phyloP scores from a whole-genome alignment of 2,888 invertebrate genomes.

The Dolomedes plantarius region DNA sequence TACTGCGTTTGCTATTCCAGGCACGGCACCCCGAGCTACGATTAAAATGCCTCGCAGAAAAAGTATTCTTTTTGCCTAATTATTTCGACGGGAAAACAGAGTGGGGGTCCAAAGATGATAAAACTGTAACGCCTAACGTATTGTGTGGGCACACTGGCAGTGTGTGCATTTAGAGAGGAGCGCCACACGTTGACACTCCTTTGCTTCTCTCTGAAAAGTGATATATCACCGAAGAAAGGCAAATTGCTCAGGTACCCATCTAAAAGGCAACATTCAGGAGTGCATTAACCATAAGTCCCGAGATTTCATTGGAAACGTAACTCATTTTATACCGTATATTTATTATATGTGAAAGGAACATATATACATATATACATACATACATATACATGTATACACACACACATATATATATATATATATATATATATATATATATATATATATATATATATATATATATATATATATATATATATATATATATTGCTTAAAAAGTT shows the following conservation, averaged over 20 bases:
- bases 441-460: no score
- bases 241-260: neutral
- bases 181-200: neutral
- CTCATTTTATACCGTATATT: no score
- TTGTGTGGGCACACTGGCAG: neutral
- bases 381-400: no score
- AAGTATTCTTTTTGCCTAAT: neutral
- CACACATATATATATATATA: no score
- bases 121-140: slow-evolving; percentile 3
- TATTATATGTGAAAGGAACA: no score
- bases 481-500: no score
- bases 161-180: neutral
- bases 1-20: slow-evolving; percentile 31
- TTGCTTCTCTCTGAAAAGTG: neutral
- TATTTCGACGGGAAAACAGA: neutral
- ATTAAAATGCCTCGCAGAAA: slow-evolving; percentile 42
- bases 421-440: no score
- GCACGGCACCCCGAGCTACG: slow-evolving; percentile 16
- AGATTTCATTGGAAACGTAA: no score
- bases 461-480: no score
- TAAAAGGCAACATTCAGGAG: no score
- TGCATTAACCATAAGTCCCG: no score
- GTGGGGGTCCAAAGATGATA: neutral
- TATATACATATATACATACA: no score
- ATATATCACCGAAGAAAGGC: neutral